Evolutionary conservation across 2,113 vertebrate genomes (phyloP).

Genomic region (Sapayoa aenigma): DNA sequence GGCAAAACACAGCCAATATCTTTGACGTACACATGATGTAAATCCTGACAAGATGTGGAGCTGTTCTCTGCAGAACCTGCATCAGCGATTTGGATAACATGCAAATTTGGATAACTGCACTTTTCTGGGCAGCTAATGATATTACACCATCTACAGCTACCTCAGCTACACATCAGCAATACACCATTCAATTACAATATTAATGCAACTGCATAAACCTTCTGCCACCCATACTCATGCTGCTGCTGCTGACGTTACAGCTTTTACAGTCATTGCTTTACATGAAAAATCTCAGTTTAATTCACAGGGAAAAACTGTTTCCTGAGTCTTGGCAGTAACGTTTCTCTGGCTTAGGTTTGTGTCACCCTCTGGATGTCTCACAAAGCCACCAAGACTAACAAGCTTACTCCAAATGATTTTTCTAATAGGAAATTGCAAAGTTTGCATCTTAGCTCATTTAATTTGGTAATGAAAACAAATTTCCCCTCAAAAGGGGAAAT

Average conservation of each 20-base stretch:
- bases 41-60: not conserved
- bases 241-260: not conserved
- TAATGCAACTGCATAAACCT: not conserved
- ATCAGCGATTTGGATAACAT: not conserved
- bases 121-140: not conserved
- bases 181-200: not conserved
- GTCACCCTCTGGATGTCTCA: not conserved
- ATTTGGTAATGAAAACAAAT: slow-evolving; percentile 23
- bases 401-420: not conserved
- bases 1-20: not conserved
- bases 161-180: not conserved
- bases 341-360: not conserved
- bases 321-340: not conserved
- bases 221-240: not conserved
- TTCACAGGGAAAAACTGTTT: not conserved
- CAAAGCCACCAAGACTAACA: not conserved
- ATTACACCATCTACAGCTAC: not conserved
- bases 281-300: slow-evolving; percentile 28
- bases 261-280: slow-evolving; percentile 10
- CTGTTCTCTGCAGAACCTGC: not conserved
- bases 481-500: not conserved
- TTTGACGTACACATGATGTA: not conserved
- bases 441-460: not conserved
- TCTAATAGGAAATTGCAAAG: not conserved
- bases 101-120: too few relatives aligned